Evolutionary conservation across 2,888 invertebrate genomes (phyloP).

Genomic region (Leucoma salicis): DNA sequence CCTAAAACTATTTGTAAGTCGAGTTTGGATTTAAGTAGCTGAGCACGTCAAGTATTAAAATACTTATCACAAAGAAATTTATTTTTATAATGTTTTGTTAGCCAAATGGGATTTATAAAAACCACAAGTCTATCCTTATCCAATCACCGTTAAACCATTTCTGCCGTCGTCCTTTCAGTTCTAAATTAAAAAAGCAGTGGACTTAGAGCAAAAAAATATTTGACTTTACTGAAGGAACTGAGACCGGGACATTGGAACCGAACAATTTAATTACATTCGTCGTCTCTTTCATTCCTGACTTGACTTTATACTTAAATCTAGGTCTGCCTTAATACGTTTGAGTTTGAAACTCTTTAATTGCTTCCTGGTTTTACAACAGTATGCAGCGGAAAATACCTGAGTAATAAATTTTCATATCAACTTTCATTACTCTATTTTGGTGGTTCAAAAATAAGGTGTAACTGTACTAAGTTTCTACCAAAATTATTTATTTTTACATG

Average conservation of each 20-base stretch:
- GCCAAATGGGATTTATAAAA: constrained; percentile 26
- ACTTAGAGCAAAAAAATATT: constrained; percentile 58
- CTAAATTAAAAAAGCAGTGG: constrained; percentile 47
- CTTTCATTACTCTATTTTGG: too few species aligned
- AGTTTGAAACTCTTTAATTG: constrained; percentile 66
- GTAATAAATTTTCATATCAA: too few species aligned
- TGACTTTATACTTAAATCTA: constrained; percentile 46
- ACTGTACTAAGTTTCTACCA: too few species aligned
- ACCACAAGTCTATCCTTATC: constrained; percentile 27
- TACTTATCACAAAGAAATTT: too few species aligned
- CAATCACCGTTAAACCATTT: constrained; percentile 34
- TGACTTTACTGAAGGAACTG: constrained; percentile 52
- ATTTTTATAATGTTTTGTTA: too few species aligned
- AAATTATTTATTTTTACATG: too few species aligned
- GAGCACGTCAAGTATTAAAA: too few species aligned
- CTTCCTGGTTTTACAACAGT: constrained; percentile 51
- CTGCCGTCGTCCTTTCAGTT: constrained; percentile 35
- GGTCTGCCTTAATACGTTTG: constrained; percentile 44
- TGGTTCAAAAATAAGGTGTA: too few species aligned
- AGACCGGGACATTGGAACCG: constrained; percentile 50
- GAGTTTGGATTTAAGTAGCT: too few species aligned
- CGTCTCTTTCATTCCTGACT: constrained; percentile 54
- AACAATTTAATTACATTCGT: constrained; percentile 72
- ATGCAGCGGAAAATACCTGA: constrained; percentile 50
- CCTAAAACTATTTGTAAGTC: too few species aligned